Conservation (phyloP, 2,888 invertebrate genomes). For the Gymnoscelis rufifasciata region DNA sequence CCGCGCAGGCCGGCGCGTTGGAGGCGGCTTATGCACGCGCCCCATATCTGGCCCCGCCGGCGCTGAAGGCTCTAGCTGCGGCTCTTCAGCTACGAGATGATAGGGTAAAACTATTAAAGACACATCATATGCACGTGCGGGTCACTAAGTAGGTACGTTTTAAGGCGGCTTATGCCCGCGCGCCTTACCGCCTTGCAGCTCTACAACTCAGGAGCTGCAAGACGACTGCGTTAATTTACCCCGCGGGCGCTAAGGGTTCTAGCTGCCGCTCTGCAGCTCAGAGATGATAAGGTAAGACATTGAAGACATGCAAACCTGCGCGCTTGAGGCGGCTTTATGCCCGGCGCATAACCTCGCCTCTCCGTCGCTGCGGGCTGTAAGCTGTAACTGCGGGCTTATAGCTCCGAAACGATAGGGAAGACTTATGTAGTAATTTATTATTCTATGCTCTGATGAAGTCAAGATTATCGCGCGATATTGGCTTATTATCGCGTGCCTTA, state of each 20-base stretch:
- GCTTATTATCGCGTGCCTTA: too few relatives aligned
- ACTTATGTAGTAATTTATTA: too few relatives aligned
- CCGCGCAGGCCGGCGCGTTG: conserved; percentile 82
- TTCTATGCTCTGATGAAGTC: too few relatives aligned
- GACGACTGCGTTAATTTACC: too few relatives aligned
- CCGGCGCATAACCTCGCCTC: not conserved
- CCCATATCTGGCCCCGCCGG: conserved; percentile 84
- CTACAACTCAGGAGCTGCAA: too few relatives aligned
- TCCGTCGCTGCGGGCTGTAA: not conserved
- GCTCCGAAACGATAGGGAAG: not conserved
- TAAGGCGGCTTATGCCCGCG: not conserved
- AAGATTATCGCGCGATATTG: too few relatives aligned
- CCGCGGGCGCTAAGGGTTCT: not conserved
- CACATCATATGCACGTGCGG: too few relatives aligned
- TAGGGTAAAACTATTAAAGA: too few relatives aligned
- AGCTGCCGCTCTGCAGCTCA: not conserved
- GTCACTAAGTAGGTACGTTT: too few relatives aligned
- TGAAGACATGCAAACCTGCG: conserved; percentile 20
- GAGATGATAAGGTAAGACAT: not conserved
- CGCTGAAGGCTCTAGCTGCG: conserved; percentile 81
- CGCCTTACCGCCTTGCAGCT: not conserved
- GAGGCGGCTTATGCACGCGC: conserved; percentile 83
- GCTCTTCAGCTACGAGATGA: conserved; percentile 83
- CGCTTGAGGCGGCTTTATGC: too few relatives aligned
- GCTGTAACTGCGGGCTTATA: not conserved